Conservation (phyloP, 2,113 vertebrate genomes). For the Piaya cayana region DNA sequence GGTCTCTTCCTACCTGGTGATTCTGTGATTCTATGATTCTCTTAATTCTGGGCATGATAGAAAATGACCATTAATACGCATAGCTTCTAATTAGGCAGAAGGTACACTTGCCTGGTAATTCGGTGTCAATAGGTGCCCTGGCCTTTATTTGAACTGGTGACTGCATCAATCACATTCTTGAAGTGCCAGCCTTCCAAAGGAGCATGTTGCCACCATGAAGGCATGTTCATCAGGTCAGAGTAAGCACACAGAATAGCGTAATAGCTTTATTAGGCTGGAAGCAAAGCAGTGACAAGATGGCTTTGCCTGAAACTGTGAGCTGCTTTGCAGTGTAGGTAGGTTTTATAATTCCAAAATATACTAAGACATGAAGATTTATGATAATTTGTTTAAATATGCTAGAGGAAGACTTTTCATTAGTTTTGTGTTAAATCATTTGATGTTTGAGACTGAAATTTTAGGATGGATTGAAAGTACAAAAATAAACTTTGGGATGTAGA, state of each 20-base stretch:
- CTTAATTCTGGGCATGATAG: neutral
- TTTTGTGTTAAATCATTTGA: neutral
- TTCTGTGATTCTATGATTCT: too few relatives aligned
- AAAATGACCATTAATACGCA: neutral
- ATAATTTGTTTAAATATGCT: neutral
- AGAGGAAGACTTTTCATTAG: neutral
- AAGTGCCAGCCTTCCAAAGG: neutral
- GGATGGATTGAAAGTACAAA: neutral
- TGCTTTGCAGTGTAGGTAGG: conserved; percentile 10
- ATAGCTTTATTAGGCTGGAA: conserved; percentile 14
- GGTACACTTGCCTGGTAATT: neutral
- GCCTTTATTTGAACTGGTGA: neutral
- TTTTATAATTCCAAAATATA: neutral
- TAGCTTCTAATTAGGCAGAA: neutral
- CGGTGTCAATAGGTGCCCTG: neutral
- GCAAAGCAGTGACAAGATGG: neutral
- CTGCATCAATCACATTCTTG: neutral
- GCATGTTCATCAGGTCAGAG: neutral
- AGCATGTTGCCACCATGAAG: accelerated
- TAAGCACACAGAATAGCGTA: neutral
- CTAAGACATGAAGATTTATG: neutral
- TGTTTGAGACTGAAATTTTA: neutral
- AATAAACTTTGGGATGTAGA: neutral
- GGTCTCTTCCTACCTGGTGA: too few relatives aligned
- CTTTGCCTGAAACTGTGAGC: neutral